Base-by-base conservation (phyloP, 2,797 vertebrate genomes). In the Anisognathus igniventris region DNA sequence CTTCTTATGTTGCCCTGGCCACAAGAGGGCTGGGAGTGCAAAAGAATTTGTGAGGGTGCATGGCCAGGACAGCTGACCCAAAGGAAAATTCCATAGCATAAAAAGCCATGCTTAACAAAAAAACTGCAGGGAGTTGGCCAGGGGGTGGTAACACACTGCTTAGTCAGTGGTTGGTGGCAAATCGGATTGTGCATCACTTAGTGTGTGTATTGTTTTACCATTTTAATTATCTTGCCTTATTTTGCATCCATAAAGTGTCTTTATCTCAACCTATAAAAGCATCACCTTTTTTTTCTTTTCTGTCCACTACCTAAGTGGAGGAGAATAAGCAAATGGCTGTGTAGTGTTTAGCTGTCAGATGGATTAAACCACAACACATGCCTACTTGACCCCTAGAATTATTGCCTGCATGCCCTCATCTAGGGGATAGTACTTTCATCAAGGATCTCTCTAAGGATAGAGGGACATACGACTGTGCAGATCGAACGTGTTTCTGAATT, bases 401-500 rank as follows among this genome's bases (percentile, higher is more conserved):
- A 35, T 3, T 79, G 30, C 14, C 6, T 31, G 5, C 20, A 37
- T 56, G 51, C 6, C 18, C 13, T 44, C 16, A 15, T 60, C 11
- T 56, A 56, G 17, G 15, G 20, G 3, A 30, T 3, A 0, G 6
- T n/a, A 57, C 5, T 18, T 48, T n/a, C 20, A 80, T 54, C 18
- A 44, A 47, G 8, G 65, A 45, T 39, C 21, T 75, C 23, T 60
- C 45, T 72, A 83, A 80, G 6, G 6, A 17, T 0, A 53, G 21
- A 81, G 37, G 2, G 61, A 64, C 28, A 30, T n/a, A 50, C 0
- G 1, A 16, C 7, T 54, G 3, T 39, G n/a, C 21, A 81, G 33
- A 53, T 9, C 1, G 0, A 7, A 20, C 0, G 0, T 18, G 12
- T 33, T 81, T 87, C 30, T 57, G 37, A 81, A 21, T 72, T 78